These are phyloP conservation scores for Schrankia costaestrigalis DNA, from an alignment of 2,888 invertebrate species.

Conservation along the genomic window DNA sequence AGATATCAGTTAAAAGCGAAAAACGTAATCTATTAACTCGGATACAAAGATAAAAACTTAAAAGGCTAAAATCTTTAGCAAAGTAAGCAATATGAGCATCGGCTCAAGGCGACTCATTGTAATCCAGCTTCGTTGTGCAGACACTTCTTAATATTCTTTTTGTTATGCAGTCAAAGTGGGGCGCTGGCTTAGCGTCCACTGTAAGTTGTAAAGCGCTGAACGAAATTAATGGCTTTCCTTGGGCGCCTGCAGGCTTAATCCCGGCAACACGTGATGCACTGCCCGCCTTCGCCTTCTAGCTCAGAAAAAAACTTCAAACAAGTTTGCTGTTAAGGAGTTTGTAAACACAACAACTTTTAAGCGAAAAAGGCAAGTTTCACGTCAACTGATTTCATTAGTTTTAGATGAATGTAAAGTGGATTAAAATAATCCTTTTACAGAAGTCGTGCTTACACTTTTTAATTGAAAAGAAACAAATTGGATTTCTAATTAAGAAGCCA, in stretches of 20 bases:
- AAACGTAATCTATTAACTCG: conserved; percentile 19
- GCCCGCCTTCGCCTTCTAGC: conserved; percentile 24
- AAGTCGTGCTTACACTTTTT: no score
- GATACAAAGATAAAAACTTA: conserved; percentile 13
- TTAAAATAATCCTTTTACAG: no score
- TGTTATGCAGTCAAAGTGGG: conserved; percentile 45
- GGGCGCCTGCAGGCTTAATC: conserved; percentile 53
- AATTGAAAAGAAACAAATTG: no score
- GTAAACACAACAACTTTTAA: conserved; percentile 18
- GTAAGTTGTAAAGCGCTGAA: conserved; percentile 60
- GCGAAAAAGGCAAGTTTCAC: conserved; percentile 21
- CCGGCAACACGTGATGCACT: conserved; percentile 49
- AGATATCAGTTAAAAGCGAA: conserved; percentile 13
- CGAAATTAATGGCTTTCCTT: conserved; percentile 60
- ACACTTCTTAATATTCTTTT: conserved; percentile 50
- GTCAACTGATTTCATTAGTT: conserved; percentile 9
- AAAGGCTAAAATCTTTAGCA: conserved; percentile 28
- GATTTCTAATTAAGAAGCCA: no score
- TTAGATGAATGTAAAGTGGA: no score
- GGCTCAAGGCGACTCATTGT: conserved; percentile 39
- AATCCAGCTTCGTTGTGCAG: conserved; percentile 41
- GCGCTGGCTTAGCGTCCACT: conserved; percentile 48
- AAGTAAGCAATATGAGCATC: conserved; percentile 34
- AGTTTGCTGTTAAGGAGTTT: conserved; percentile 27
- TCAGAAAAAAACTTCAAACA: conserved; percentile 23